These are phyloP conservation scores for Proterorhinus semilunaris DNA, from an alignment of 2,113 vertebrate genomes.

Conservation along the genomic window DNA sequence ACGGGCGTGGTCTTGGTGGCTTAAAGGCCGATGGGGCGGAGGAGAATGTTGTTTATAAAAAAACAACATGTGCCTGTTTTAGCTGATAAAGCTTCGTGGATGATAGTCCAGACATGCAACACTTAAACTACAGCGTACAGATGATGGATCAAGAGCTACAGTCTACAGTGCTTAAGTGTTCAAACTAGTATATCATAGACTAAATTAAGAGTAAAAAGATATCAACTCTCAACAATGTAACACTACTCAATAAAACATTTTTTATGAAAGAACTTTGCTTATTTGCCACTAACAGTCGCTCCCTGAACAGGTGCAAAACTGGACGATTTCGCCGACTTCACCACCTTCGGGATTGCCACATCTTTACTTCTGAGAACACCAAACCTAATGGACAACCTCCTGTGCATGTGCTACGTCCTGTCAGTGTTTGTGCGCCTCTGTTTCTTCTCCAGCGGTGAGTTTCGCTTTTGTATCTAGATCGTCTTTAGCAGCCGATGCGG, in stretches of 20 bases:
- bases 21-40: slow-evolving; percentile 42
- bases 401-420: slow-evolving; percentile 83
- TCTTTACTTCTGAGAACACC: slow-evolving; percentile 81
- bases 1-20: slow-evolving; percentile 44
- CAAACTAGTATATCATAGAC: no score
- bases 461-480: background rate
- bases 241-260: no score
- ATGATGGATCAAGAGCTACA: no score
- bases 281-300: background rate
- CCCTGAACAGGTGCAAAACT: slow-evolving; percentile 82
- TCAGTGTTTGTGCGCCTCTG: slow-evolving; percentile 85
- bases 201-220: no score
- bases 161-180: no score
- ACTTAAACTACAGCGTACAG: no score
- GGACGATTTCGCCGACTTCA: slow-evolving; percentile 91
- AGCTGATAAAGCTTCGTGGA: slow-evolving; percentile 38
- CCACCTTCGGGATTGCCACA: slow-evolving; percentile 88
- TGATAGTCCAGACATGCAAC: no score
- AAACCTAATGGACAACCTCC: slow-evolving; percentile 77
- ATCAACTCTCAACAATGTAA: no score
- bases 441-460: slow-evolving; percentile 85
- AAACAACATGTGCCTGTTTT: background rate
- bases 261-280: background rate
- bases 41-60: slow-evolving; percentile 65
- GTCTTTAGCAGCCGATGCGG: no score